Evolutionary conservation across 92 coral and sea anemone species (phyloP).

Genomic region (Blastomussa wellsi): DNA sequence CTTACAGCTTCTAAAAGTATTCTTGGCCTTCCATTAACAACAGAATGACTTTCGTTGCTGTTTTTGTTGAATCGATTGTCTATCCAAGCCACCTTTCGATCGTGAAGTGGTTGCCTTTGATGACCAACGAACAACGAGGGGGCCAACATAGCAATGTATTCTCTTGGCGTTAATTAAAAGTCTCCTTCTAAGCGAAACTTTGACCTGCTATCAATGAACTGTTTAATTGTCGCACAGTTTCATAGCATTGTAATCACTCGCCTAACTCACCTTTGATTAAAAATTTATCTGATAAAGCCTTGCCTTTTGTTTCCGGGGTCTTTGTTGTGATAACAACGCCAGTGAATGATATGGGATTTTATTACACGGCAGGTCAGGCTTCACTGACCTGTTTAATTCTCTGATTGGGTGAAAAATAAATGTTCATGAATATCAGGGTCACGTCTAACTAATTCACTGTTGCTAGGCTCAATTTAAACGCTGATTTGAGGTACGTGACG

Average conservation of each 20-base stretch:
- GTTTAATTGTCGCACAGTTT: slow-evolving; percentile 6
- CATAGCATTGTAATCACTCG: slow-evolving; percentile 25
- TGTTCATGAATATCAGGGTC: slow-evolving; percentile 1
- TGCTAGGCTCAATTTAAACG: not conserved
- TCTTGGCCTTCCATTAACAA: slow-evolving; percentile 65
- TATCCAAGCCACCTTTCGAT: slow-evolving; percentile 10
- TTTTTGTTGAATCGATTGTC: not conserved
- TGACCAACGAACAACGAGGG: slow-evolving; percentile 28
- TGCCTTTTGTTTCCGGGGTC: not conserved
- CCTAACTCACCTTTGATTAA: slow-evolving; percentile 19
- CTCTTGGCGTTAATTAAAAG: not conserved
- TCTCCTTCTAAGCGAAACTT: not conserved
- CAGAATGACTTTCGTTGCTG: not conserved
- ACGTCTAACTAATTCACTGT: not conserved
- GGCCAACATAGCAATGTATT: not conserved
- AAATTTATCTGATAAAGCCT: slow-evolving; percentile 3
- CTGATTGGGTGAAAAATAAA: not conserved
- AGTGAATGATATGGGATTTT: slow-evolving; percentile 17
- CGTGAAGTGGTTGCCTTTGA: slow-evolving; percentile 27
- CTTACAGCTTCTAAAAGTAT: slow-evolving; percentile 90
- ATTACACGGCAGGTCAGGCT: slow-evolving; percentile 36
- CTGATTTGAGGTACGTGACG: not conserved
- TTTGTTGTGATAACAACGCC: slow-evolving; percentile 35
- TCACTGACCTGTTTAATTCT: slow-evolving; percentile 24
- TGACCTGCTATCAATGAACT: not conserved